Evolutionary conservation across 2,888 invertebrate genomes (phyloP).

Genomic region (Aleiodes leptofemur): DNA sequence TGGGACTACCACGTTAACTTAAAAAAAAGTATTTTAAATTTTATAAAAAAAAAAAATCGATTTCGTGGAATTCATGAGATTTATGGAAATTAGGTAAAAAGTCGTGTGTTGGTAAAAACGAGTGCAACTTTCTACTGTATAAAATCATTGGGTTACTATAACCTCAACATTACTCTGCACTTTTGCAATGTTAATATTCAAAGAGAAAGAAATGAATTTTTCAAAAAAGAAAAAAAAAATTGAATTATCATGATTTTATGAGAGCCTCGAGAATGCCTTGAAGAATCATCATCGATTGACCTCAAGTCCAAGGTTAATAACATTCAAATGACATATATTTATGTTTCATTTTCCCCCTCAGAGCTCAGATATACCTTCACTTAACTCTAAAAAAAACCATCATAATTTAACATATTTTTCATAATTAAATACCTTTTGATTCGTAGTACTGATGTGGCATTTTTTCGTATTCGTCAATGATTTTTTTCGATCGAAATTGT

Average conservation of each 20-base stretch:
- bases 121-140: conserved; percentile 18
- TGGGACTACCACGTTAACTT: too few relatives aligned
- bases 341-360: background rate
- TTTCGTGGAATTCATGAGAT: background rate
- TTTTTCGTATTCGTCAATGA: conserved; percentile 21
- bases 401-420: background rate
- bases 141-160: background rate
- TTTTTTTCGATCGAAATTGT: conserved; percentile 9
- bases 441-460: conserved; percentile 19
- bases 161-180: conserved; percentile 22
- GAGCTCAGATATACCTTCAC: background rate
- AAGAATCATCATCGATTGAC: conserved; percentile 31
- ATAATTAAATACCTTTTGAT: conserved; percentile 11
- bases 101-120: background rate
- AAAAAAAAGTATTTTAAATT: too few relatives aligned
- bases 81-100: background rate
- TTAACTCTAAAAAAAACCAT: background rate
- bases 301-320: conserved; percentile 26
- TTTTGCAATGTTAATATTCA: background rate
- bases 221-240: background rate
- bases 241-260: background rate
- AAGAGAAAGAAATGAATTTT: background rate
- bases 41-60: background rate
- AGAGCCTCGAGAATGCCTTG: conserved; percentile 18
- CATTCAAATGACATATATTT: conserved; percentile 23